Conservation (phyloP, 2,888 invertebrate genomes). For the Hyles lineata region DNA sequence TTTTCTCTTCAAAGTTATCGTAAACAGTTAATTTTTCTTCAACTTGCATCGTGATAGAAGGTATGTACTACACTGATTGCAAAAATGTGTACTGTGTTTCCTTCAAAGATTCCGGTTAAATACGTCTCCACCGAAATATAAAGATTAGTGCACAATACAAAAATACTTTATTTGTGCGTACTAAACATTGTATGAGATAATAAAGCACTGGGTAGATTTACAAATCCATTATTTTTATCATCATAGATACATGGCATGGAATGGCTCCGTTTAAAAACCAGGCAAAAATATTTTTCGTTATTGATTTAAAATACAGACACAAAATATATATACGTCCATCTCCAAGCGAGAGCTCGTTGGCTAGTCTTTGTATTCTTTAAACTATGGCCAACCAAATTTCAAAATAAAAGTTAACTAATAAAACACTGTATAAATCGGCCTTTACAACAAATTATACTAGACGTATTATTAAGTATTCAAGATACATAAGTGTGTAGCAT, state of each 20-base stretch:
- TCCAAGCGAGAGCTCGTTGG: too few species aligned
- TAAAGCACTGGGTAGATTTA: too few species aligned
- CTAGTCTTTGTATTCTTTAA: too few species aligned
- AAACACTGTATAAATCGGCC: not conserved
- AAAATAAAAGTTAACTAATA: not conserved
- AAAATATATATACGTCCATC: too few species aligned
- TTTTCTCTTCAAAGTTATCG: not conserved
- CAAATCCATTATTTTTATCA: too few species aligned
- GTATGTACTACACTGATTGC: not conserved
- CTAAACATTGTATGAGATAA: too few species aligned
- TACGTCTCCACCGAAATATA: not conserved
- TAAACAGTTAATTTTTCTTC: not conserved
- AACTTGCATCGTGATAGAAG: not conserved
- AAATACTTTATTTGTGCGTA: not conserved
- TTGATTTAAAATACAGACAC: too few species aligned
- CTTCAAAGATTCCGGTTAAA: not conserved
- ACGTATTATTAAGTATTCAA: not conserved
- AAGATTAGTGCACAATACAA: not conserved
- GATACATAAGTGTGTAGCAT: not conserved
- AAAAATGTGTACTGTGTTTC: not conserved
- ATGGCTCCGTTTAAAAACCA: too few species aligned
- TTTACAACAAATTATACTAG: not conserved
- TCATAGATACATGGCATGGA: too few species aligned
- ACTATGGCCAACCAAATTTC: too few species aligned
- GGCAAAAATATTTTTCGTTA: too few species aligned